A percentile compares a stretch with the other conserved stretches of the same genome.
phyloP scores from a whole-genome alignment of 2,113 vertebrate genomes.

The Gopherus evgoodei region DNA sequence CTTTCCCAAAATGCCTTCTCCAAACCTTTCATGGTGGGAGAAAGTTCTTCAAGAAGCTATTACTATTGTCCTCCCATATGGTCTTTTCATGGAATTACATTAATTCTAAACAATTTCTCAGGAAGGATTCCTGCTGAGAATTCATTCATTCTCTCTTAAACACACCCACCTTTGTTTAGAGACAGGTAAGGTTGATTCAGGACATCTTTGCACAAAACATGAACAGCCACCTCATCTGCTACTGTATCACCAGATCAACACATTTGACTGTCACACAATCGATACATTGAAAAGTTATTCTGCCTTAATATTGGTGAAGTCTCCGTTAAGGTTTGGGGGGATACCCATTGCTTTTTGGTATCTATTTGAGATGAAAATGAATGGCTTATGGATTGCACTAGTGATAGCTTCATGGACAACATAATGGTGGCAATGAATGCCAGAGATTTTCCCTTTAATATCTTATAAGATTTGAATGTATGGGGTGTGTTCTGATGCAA shows the following conservation, averaged over 20 bases:
- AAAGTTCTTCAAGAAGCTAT: not conserved
- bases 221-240: not conserved
- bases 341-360: not conserved
- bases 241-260: not conserved
- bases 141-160: not conserved
- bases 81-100: not conserved
- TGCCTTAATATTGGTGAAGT: not conserved
- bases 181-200: not conserved
- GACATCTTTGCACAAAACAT: not conserved
- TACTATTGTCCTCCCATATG: not conserved
- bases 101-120: not conserved
- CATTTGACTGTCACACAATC: not conserved
- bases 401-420: not conserved
- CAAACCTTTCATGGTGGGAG: not conserved
- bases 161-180: not conserved
- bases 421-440: not conserved
- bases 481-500: no score
- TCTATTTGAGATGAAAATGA: not conserved
- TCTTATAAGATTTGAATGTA: not conserved
- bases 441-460: not conserved
- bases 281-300: not conserved
- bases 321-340: not conserved
- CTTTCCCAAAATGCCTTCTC: not conserved
- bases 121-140: no score
- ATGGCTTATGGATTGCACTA: not conserved